phyloP scores from a whole-genome alignment of 2,797 vertebrate species.

The Paramormyrops hopkinsi region DNA sequence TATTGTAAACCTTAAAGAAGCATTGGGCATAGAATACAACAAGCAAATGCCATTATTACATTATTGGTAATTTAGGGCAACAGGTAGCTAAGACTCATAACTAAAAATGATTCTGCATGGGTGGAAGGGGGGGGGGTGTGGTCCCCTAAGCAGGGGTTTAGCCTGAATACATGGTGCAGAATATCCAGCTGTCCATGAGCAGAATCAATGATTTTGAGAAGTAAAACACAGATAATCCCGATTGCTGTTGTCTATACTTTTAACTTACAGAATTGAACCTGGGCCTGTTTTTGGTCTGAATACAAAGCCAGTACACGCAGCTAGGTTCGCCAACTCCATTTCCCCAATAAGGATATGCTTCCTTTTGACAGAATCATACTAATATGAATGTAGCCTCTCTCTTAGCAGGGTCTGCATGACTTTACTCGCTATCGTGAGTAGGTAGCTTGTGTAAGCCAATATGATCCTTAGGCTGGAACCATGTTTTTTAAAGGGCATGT shows the following conservation, averaged over 20 bases:
- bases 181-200: not conserved
- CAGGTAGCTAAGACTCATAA: not conserved
- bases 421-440: not conserved
- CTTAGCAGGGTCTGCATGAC: not conserved
- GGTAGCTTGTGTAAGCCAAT: not conserved
- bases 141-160: not conserved
- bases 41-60: not conserved
- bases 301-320: not conserved
- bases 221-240: not conserved
- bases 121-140: not conserved
- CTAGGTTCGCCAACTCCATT: not conserved
- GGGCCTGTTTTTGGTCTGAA: not conserved
- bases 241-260: not conserved
- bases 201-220: not conserved
- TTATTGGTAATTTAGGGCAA: not conserved
- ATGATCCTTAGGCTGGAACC: not conserved
- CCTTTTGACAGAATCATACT: not conserved
- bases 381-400: not conserved
- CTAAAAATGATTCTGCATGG: not conserved
- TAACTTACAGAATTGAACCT: not conserved
- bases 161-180: not conserved
- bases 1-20: not conserved
- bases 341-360: not conserved
- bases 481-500: not conserved
- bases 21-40: not conserved